phyloP scores from a whole-genome alignment of 2,113 vertebrate species.

The Hippocampus zosterae region DNA sequence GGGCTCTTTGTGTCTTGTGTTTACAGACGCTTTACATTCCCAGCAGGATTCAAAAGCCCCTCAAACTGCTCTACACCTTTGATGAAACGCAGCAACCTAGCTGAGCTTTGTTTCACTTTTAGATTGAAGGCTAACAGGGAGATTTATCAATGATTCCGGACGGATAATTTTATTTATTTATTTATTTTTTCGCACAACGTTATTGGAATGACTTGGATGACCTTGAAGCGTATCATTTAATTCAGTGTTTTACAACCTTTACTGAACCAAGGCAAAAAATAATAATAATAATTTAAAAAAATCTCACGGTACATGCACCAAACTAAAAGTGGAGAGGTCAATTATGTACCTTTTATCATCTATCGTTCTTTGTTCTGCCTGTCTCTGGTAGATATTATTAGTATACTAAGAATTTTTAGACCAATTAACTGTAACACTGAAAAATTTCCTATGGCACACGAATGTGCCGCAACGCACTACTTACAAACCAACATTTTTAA shows the following conservation, averaged over 20 bases:
- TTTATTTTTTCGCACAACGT: not conserved
- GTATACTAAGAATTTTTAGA: no score
- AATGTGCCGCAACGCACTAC: no score
- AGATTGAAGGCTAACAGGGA: constrained; percentile 18
- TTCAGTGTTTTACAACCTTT: not conserved
- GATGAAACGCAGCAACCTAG: constrained; percentile 41
- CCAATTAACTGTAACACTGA: no score
- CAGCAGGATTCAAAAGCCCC: constrained; percentile 39
- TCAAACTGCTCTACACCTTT: constrained; percentile 37
- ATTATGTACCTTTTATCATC: no score
- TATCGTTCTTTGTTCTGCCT: no score
- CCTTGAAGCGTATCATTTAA: not conserved
- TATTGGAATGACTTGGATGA: not conserved
- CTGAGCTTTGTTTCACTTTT: constrained; percentile 38
- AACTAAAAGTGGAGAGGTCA: not conserved
- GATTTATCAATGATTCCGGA: constrained; percentile 40
- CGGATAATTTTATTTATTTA: not conserved
- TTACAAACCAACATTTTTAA: no score
- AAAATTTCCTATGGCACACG: no score
- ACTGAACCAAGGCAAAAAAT: not conserved
- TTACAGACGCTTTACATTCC: constrained; percentile 63
- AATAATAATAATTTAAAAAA: not conserved
- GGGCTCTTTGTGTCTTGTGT: constrained; percentile 53
- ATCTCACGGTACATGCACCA: not conserved
- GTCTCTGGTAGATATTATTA: no score